Percentiles rank a stretch among this genome's conserved stretches.
These are phyloP conservation scores for Campoletis sonorensis DNA, from an alignment of 1,140 invertebrate species.

Conservation along the genomic window DNA sequence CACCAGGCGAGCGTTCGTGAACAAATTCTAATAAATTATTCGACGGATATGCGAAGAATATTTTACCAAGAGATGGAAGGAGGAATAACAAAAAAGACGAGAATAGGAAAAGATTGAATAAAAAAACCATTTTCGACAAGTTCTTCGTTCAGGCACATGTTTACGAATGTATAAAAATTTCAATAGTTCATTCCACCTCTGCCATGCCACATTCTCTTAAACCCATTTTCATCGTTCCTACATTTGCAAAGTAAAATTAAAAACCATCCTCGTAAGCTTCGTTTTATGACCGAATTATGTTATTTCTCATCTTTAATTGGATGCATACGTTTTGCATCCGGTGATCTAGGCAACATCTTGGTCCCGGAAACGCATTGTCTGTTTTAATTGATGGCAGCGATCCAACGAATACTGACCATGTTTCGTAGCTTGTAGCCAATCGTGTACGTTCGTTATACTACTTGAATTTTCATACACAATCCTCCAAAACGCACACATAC, in stretches of 20 bases:
- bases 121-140: not conserved
- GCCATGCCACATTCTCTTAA: too few relatives aligned
- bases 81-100: not conserved
- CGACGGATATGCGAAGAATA: not conserved
- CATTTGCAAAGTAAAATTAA: too few relatives aligned
- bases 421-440: not conserved
- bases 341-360: too few relatives aligned
- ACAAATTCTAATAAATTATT: not conserved
- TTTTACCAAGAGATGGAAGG: not conserved
- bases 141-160: not conserved
- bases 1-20: not conserved
- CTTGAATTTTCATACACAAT: not conserved
- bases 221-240: too few relatives aligned
- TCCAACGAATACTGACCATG: conserved; percentile 14
- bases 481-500: not conserved
- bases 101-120: not conserved
- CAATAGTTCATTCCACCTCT: too few relatives aligned
- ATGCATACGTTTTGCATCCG: too few relatives aligned
- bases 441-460: conserved; percentile 9
- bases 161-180: not conserved
- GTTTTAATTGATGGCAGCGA: conserved; percentile 7
- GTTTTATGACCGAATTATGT: too few relatives aligned
- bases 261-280: too few relatives aligned
- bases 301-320: too few relatives aligned
- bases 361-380: not conserved